A percentile compares a stretch with the other conserved stretches of the same genome.
phyloP scores from a whole-genome alignment of 2,113 vertebrate species.

The Archilochus colubris region DNA sequence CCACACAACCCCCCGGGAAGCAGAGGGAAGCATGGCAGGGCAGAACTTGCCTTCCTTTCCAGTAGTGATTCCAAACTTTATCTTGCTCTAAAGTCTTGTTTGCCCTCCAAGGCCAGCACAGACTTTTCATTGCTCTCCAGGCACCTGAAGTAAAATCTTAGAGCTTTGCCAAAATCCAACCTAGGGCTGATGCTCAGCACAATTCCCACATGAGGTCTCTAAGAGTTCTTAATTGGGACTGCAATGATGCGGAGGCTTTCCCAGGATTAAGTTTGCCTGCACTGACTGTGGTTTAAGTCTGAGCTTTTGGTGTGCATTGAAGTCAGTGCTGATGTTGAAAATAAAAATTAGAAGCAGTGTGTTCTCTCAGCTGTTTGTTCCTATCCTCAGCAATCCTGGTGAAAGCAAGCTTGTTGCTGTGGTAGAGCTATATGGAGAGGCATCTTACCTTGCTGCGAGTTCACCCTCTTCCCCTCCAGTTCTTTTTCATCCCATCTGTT shows the following conservation, averaged over 20 bases:
- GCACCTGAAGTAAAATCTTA: neutral
- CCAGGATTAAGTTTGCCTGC: neutral
- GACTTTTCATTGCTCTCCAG: slow-evolving; percentile 1
- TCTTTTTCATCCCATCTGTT: neutral
- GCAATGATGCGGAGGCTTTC: neutral
- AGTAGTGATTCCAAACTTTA: neutral
- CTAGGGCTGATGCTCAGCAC: neutral
- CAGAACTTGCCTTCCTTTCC: neutral
- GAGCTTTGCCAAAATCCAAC: neutral
- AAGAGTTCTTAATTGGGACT: slow-evolving; percentile 14
- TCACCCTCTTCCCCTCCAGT: neutral
- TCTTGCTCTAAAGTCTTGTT: neutral
- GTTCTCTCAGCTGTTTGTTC: neutral
- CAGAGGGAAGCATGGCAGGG: fast-evolving
- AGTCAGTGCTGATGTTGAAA: neutral
- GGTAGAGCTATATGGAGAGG: neutral
- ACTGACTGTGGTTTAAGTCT: neutral
- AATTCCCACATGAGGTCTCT: neutral
- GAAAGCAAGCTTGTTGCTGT: neutral
- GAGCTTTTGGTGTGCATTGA: neutral
- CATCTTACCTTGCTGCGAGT: neutral
- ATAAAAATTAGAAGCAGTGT: neutral
- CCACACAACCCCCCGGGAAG: neutral
- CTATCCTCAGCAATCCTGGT: neutral
- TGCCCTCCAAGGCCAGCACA: neutral